A percentile compares a stretch with the other conserved stretches of the same genome.
These are phyloP conservation scores for Zaprionus inermis DNA, from an alignment of 1,140 invertebrate genomes.

Conservation along the genomic window DNA sequence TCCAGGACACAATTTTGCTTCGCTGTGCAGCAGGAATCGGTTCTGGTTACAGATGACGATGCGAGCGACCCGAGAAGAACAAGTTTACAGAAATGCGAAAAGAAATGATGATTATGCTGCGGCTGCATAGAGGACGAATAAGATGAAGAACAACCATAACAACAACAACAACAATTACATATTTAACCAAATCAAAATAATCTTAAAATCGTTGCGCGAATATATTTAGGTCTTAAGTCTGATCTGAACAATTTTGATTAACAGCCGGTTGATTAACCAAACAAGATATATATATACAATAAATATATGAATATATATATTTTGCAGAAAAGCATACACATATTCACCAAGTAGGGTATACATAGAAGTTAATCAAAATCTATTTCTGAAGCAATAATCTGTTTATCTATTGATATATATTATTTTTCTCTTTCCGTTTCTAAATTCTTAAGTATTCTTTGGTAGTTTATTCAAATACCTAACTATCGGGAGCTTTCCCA, in stretches of 20 bases:
- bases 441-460: conserved; percentile 7
- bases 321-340: conserved; percentile 23
- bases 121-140: conserved; percentile 8
- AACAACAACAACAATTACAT: conserved; percentile 48
- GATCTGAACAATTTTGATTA: conserved; percentile 40
- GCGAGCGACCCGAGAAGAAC: conserved; percentile 22
- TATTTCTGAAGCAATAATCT: conserved; percentile 1
- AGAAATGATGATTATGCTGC: conserved; percentile 49
- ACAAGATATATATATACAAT: conserved; percentile 21
- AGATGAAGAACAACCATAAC: conserved; percentile 29
- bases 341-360: conserved; percentile 17
- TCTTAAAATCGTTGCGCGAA: conserved; percentile 38
- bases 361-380: conserved; percentile 36
- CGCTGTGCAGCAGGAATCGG: conserved; percentile 56
- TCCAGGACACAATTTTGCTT: conserved; percentile 55
- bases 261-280: conserved; percentile 37
- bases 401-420: background rate
- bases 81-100: conserved; percentile 40
- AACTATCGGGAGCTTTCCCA: background rate
- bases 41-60: conserved; percentile 52
- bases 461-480: background rate
- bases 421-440: background rate
- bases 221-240: conserved; percentile 62
- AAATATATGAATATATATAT: conserved; percentile 29
- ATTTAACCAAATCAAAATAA: conserved; percentile 68